Evolutionary conservation across 2,797 vertebrate genomes (phyloP).

Genomic region (Melanogrammus aeglefinus): DNA sequence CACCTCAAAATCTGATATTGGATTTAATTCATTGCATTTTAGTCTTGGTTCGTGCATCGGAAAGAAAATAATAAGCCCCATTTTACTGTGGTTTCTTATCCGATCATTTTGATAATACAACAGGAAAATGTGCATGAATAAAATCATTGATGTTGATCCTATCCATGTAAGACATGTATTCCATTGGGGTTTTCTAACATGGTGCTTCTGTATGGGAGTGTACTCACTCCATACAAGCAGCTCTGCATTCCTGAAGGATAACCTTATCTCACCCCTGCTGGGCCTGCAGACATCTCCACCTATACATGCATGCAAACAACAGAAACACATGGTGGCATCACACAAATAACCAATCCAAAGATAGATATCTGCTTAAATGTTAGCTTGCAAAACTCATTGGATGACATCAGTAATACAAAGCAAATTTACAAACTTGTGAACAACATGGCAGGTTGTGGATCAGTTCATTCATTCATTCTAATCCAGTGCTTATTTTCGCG

Average conservation of each 20-base stretch:
- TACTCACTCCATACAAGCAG: constrained; percentile 45
- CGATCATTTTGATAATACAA: not conserved
- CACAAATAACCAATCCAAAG: not conserved
- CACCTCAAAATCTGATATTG: no score
- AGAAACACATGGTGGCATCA: not conserved
- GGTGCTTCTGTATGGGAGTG: constrained; percentile 37
- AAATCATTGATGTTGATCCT: not conserved
- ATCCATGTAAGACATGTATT: not conserved
- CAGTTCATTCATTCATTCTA: not conserved
- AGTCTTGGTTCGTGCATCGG: no score
- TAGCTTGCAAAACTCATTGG: not conserved
- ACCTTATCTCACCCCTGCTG: constrained; percentile 72
- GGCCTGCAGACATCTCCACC: constrained; percentile 53
- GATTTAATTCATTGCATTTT: no score
- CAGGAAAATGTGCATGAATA: not conserved
- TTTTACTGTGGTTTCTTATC: not conserved
- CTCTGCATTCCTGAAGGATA: constrained; percentile 67
- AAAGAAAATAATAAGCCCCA: no score
- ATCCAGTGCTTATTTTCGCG: not conserved
- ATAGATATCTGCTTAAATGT: not conserved
- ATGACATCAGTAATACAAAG: not conserved
- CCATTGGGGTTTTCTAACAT: not conserved
- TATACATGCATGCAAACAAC: constrained; percentile 5
- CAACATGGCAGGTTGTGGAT: not conserved
- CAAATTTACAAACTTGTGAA: not conserved